Base-by-base conservation (phyloP, 2,797 vertebrate genomes). In the Esox masquinongy region DNA sequence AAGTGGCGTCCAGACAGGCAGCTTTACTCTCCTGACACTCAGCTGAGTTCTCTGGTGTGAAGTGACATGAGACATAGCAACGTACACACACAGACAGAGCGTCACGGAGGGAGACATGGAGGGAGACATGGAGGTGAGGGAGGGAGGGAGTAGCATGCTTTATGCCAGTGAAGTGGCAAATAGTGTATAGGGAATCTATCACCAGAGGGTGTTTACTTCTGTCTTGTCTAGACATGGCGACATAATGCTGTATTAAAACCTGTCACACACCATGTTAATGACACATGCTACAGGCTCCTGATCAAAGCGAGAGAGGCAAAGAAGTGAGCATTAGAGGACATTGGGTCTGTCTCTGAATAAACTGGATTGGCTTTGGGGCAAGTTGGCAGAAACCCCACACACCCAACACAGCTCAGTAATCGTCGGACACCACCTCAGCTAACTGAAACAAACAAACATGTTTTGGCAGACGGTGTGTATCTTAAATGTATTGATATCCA, bases 61-160 rank as follows among this genome's bases (percentile, higher is more conserved):
- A 61, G 56, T 61, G 56, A 12, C 56, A 26, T 79, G 81, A 61
- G 78, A 82, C 81, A 74, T 29, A 74, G 71, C 72, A 71, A 70
- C 80, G 77, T 63, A 68, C 67, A 70, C 43, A 51, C 68, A 47
- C 56, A 80, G 67, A 74, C 63, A 51, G 66, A 49, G 78, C 70
- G 73, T 34, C 59, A 77, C 19, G 17, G 49, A 43, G 31, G 22
- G n/a, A 53, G 15, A 39, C 72, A 64, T 5, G 1, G 75, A 69
- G 53, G n/a, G 59, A 36, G 68, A 77, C 1, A 43, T 9, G 39
- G 5, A 43, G 39, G 39, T 1, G 9, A 43, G 39, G 39, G 39
- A 43, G 39, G 5, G 61, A 26, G 69, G 79, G 11, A 61, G 22
- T 14, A 61, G 22, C 22, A 24, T 59, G 56, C 51, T 22, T n/a